Percentiles rank a stretch among this genome's conserved stretches.
Evolutionary conservation across 2,888 invertebrate genomes (phyloP).

Genomic region (Pogonocherus hispidulus): DNA sequence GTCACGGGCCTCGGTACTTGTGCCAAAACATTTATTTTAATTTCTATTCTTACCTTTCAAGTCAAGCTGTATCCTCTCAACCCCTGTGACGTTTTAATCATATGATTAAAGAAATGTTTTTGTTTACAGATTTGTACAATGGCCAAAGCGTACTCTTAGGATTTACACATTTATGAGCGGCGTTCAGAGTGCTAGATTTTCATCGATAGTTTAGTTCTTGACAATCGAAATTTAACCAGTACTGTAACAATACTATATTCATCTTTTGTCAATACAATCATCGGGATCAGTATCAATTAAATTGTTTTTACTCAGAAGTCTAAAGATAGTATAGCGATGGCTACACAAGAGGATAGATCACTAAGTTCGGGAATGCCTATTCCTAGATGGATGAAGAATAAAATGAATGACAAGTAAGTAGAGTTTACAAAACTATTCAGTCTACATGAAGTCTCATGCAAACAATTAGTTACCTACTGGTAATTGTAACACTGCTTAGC

Average conservation of each 20-base stretch:
- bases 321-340: slow-evolving; percentile 48
- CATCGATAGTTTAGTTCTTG: slow-evolving; percentile 35
- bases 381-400: slow-evolving; percentile 83
- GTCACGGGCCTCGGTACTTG: neutral
- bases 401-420: slow-evolving; percentile 72
- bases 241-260: neutral
- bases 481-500: no score
- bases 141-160: slow-evolving; percentile 58
- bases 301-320: neutral
- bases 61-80: slow-evolving; percentile 12
- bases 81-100: slow-evolving; percentile 34
- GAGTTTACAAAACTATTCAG: neutral
- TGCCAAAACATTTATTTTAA: slow-evolving; percentile 18
- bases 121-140: slow-evolving; percentile 58
- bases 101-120: slow-evolving; percentile 50
- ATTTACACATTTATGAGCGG: slow-evolving; percentile 30
- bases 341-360: slow-evolving; percentile 72
- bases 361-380: slow-evolving; percentile 76
- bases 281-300: neutral
- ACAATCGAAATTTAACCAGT: slow-evolving; percentile 16
- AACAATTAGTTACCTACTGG: no score
- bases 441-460: no score
- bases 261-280: neutral
- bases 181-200: slow-evolving; percentile 40
- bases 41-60: slow-evolving; percentile 25